Base-by-base conservation (phyloP, 1,140 invertebrate genomes). In the Acromyrmex charruanus region DNA sequence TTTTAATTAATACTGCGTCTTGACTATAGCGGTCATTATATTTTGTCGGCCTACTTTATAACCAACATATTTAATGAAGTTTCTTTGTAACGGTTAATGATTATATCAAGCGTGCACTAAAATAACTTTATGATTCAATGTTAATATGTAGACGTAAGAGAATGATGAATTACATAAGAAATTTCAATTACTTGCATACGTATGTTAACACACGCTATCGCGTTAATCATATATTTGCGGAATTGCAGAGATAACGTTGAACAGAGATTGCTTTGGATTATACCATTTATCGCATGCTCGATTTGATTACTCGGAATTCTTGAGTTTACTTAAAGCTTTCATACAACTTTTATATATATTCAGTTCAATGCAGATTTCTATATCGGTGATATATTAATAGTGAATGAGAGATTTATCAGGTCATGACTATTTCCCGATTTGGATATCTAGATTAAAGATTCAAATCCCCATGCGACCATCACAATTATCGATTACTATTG, bases 1-100 rank as follows among this genome's bases (percentile, higher is more conserved):
- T 59, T 71, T 81, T 81, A 81, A 81, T 81, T 58, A 81, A 81
- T 25, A 21, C 53, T 21, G 28, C 51, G n/a, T 55, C 49, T 71
- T 39, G 14, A 14, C 9, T 61, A 21, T 28, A 81, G 16, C 10
- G 65, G 55, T 69, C 77, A 58, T 80, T 80, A 80, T 44, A 58
- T 39, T 81, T 71, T 16, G 31, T 28, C 31, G 65, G 51, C 35
- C 21, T 3, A 81, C 51, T 80, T 80, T 58, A 31, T 25, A 58
- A 25, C 49, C 21, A 1, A 35, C 14, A n/a, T 18, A 81, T 71
- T 51, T 31, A 58, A 28, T 31, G 31, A 35, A 55, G 49, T 55
- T 68, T 68, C 9, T 53, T 53, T 18, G n/a, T 80, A 68, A 53
- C 77, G 63, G 49, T 68, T 31, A 18, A 68, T 44, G 1, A 28